Conservation (phyloP, 2,888 invertebrate species). For the Ecliptopera silaceata region DNA sequence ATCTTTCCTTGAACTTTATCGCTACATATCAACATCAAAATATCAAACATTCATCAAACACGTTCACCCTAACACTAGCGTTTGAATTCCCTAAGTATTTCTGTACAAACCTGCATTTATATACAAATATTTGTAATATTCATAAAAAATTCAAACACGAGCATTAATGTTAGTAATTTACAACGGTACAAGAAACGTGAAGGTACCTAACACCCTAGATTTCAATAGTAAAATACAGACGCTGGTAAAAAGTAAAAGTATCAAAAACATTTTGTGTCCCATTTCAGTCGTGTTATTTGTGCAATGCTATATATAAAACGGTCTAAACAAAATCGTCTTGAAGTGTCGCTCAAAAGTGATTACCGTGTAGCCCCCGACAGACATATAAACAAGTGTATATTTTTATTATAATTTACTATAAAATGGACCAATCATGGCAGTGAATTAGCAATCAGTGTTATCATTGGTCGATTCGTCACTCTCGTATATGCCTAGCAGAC, state of each 20-base stretch:
- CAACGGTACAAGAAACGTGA: conserved; percentile 63
- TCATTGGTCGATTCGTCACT: conserved; percentile 78
- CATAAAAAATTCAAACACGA: conserved; percentile 61
- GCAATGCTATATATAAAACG: conserved; percentile 75
- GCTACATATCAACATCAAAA: conserved; percentile 67
- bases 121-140: conserved; percentile 32
- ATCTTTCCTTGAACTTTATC: conserved; percentile 51
- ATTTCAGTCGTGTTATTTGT: conserved; percentile 80
- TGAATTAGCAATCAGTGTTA: conserved; percentile 74
- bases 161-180: conserved; percentile 45
- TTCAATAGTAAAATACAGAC: conserved; percentile 67
- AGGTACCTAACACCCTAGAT: conserved; percentile 59
- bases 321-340: conserved; percentile 74
- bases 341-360: conserved; percentile 81
- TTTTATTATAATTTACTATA: conserved; percentile 66
- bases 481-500: conserved; percentile 79
- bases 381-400: conserved; percentile 80
- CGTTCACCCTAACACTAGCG: conserved; percentile 49
- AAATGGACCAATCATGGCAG: conserved; percentile 83
- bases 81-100: conserved; percentile 53
- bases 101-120: conserved; percentile 26
- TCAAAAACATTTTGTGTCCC: conserved; percentile 82
- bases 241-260: conserved; percentile 76
- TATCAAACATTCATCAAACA: conserved; percentile 56
- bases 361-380: conserved; percentile 80